phyloP scores from a whole-genome alignment of 1,140 invertebrate genomes.

The Nephotettix cincticeps region DNA sequence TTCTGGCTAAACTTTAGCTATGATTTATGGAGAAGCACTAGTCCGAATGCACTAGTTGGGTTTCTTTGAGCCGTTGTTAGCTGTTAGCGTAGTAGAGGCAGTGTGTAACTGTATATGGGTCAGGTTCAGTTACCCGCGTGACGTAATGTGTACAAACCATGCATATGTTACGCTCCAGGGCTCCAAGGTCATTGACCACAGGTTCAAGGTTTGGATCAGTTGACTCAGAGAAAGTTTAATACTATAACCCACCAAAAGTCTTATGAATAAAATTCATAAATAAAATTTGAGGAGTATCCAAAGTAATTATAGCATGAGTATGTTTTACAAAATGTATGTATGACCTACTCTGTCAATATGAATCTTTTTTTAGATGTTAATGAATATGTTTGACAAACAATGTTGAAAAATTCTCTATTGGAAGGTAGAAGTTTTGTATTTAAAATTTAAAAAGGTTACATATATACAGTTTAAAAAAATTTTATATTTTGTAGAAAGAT shows the following conservation, averaged over 20 bases:
- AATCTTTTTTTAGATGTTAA: not conserved
- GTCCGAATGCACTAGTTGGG: too few species aligned
- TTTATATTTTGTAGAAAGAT: too few species aligned
- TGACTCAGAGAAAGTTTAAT: not conserved
- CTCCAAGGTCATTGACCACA: conserved; percentile 8
- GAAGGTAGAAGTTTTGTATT: too few species aligned
- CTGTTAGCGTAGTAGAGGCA: too few species aligned
- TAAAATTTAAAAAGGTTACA: too few species aligned
- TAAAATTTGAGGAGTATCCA: not conserved
- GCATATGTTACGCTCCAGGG: not conserved
- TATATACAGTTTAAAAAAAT: too few species aligned
- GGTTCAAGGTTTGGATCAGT: too few species aligned
- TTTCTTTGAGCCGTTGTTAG: too few species aligned
- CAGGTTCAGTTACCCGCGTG: conserved; percentile 1
- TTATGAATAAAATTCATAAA: not conserved
- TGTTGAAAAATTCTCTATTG: too few species aligned
- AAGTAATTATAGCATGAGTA: not conserved
- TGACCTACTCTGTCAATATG: not conserved
- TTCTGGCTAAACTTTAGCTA: too few species aligned
- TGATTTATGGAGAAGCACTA: too few species aligned
- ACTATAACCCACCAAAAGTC: not conserved
- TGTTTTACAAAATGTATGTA: not conserved
- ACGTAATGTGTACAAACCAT: conserved; percentile 9
- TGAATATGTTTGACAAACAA: not conserved
- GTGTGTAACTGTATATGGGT: conserved; percentile 1